Conservation (phyloP, 2,888 invertebrate species). For the Gasteruption jaculator region DNA sequence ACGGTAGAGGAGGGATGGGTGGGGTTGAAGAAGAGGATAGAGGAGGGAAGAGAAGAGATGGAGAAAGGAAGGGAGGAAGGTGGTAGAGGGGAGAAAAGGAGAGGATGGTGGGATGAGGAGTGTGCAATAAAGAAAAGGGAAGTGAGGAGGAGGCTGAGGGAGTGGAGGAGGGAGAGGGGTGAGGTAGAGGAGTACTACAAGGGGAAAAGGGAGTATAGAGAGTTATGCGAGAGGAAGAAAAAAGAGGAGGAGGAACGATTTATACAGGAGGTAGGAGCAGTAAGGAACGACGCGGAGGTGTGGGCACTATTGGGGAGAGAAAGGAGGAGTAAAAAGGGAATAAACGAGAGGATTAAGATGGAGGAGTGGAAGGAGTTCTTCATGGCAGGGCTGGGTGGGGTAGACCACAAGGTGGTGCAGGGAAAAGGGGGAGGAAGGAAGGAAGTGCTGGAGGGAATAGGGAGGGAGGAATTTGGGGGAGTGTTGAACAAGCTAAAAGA, state of each 20-base stretch:
- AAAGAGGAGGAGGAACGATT: not conserved
- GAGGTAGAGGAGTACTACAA: constrained; percentile 6
- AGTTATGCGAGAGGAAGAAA: too few relatives aligned
- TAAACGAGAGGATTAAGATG: constrained; percentile 13
- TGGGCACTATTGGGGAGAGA: constrained; percentile 15
- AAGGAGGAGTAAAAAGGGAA: constrained; percentile 16
- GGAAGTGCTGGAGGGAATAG: too few relatives aligned
- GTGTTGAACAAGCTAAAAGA: too few relatives aligned
- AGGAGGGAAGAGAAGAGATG: not conserved
- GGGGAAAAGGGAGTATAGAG: constrained; percentile 3
- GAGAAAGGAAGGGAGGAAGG: not conserved
- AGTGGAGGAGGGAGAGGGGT: constrained; percentile 16
- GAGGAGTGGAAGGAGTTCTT: not conserved
- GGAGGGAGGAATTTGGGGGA: too few relatives aligned
- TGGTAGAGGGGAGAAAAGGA: constrained; percentile 1
- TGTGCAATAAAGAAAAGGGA: not conserved
- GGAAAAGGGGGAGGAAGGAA: constrained; percentile 6
- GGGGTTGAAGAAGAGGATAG: not conserved
- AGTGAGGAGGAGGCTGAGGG: constrained; percentile 13
- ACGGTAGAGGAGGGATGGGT: not conserved
- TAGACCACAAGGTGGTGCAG: not conserved
- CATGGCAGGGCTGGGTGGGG: not conserved
- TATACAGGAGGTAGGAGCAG: not conserved
- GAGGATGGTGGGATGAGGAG: constrained; percentile 4
- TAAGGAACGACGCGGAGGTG: too few relatives aligned